Base-by-base conservation (phyloP, 2,888 invertebrate genomes). In the Melipona beecheii region DNA sequence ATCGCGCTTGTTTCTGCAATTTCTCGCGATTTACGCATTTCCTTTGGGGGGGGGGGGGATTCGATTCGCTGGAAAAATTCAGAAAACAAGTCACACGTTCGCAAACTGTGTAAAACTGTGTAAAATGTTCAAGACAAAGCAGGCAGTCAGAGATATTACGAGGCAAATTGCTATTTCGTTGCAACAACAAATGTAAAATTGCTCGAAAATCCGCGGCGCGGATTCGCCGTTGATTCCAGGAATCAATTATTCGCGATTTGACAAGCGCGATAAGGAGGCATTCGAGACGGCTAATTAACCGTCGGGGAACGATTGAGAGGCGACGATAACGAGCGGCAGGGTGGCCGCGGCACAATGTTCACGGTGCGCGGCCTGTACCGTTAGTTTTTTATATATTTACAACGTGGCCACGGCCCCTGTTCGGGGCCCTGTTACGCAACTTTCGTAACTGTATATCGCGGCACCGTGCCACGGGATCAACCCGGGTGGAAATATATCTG, bases 381-480 rank as follows among this genome's bases (percentile, higher is more conserved):
- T 87, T 87, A 87, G 79, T 86, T 86, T 87, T 86, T 83, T 81
- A 43, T 43, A 83, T 79, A 75, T 84, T 83, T 84, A 84, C 73
- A 83, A 17, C 79, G 70, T 27, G 60, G 68, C 71, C 50, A 66
- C 66, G 50, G 31, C 31, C 31, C 31, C 9, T 9, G 43, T 64
- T 52, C 60, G 77, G 56, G 31, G 64, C 60, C 50, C 75, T 56
- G 81, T 86, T 84, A 82, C 82, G 86, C 77, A 86, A 84, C 81
- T 78, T 69, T 80, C 66, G 75, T 87, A 87, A 87, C 87, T 84
- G 87, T 87, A 87, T 80, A 86, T 71, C 65, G 68, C 43, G 54
- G 76, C 19, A 83, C 76, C 81, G 74, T 77, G 85, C 78, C 78
- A 79, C 73, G 77, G 54, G 83, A 75, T 78, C 65, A 72, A 60